Conservation (phyloP, 2,113 vertebrate genomes). For the Helogale parvula region DNA sequence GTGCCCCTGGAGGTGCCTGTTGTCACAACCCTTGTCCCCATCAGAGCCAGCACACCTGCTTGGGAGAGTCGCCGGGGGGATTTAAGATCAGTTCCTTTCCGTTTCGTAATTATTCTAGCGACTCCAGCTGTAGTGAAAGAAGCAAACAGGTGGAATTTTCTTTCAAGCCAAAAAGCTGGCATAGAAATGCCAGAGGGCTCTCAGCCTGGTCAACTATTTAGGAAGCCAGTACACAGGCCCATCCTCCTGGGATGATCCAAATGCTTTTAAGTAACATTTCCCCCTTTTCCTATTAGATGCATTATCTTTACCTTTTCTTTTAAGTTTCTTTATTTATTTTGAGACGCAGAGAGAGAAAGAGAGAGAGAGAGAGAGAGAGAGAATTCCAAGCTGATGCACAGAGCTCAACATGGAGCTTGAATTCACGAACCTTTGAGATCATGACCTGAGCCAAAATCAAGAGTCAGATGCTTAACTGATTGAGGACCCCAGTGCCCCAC, state of each 20-base stretch:
- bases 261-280: neutral
- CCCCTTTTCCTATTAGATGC: neutral
- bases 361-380: too few relatives aligned
- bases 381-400: too few relatives aligned
- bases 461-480: too few relatives aligned
- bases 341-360: too few relatives aligned
- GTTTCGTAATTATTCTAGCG: neutral
- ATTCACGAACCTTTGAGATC: too few relatives aligned
- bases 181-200: neutral
- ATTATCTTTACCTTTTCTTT: neutral
- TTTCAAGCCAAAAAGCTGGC: neutral
- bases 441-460: too few relatives aligned
- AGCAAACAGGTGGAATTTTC: neutral
- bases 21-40: conserved; percentile 61
- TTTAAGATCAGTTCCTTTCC: neutral
- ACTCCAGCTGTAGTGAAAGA: neutral
- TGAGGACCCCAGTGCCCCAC: too few relatives aligned
- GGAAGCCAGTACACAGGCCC: neutral
- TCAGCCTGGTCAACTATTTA: neutral
- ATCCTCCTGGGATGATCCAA: neutral
- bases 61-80: neutral
- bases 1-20: conserved; percentile 88
- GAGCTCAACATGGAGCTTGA: too few relatives aligned
- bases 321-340: too few relatives aligned
- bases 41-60: conserved; percentile 42